Base-by-base conservation (phyloP, 2,888 invertebrate species). In the Pandemis heparana region DNA sequence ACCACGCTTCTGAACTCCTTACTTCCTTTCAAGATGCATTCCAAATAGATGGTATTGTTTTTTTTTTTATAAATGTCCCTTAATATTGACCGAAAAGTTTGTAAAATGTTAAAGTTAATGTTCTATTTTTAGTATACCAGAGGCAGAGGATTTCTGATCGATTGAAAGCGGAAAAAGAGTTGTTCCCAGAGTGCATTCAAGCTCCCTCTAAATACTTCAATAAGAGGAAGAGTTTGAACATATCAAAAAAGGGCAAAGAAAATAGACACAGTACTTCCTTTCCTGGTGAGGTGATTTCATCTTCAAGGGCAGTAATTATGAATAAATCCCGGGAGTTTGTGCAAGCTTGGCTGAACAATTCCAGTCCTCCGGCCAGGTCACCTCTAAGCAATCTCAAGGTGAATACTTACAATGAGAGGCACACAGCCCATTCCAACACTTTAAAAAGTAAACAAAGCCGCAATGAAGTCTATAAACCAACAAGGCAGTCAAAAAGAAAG, bases 101-200 rank as follows among this genome's bases (percentile, higher is more conserved):
- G n/a, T n/a, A 5, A 48, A 48, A 60, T 48, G 14, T 9, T 16
- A 18, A 16, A 0, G 9, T 16, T 53, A 53, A 18, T 43, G 70
- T 67, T 80, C 65, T 76, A 73, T 46, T 89, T 90, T 51, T 80
- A 93, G 93, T 91, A 65, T 83, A 86, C 68, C 87, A 78, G 79
- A 84, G 83, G 59, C 82, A 84, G 60, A 85, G 89, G 76, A 73
- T 88, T 72, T 92, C 90, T 67, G 90, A 92, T 72, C 86, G 89
- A 74, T 78, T 90, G 63, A 90, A 87, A 82, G 77, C 87, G 63
- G 94, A 94, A 83, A 92, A 88, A 78, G 84, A 90, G 76, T 5
- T 93, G n/a, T 94, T 94, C 75, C 93, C 94, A 72, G 80, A 89
- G 79, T 91, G 92, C 76, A 92, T 94, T 77, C 92, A 94, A 85